These are phyloP conservation scores for Trichonephila clavata DNA, from an alignment of 1,140 invertebrate genomes.

Conservation along the genomic window DNA sequence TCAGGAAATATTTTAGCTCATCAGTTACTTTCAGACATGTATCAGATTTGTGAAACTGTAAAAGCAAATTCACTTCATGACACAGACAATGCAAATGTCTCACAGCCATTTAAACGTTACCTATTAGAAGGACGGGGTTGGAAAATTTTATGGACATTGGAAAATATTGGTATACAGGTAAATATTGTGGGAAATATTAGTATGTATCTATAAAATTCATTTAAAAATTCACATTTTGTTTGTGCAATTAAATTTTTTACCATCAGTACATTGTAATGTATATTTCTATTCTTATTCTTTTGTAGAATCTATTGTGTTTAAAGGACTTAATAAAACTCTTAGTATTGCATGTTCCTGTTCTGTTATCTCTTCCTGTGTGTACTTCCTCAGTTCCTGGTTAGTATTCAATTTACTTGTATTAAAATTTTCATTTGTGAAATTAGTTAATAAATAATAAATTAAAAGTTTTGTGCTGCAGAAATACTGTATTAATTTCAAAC, in stretches of 20 bases:
- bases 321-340: conserved; percentile 62
- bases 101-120: conserved; percentile 55
- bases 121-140: conserved; percentile 70
- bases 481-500: not conserved
- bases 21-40: conserved; percentile 67
- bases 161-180: conserved; percentile 67
- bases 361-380: conserved; percentile 41
- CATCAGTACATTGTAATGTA: too few species aligned
- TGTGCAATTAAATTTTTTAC: not conserved
- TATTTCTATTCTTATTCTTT: not conserved
- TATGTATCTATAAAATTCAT: not conserved
- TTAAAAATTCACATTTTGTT: not conserved
- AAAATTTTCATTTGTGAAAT: not conserved
- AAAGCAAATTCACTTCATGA: conserved; percentile 11
- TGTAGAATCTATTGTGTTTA: conserved; percentile 50
- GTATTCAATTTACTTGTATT: not conserved
- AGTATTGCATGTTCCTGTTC: conserved; percentile 60
- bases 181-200: not conserved
- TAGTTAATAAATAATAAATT: not conserved
- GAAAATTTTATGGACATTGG: conserved; percentile 70
- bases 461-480: not conserved
- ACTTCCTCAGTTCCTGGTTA: conserved; percentile 35
- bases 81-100: not conserved
- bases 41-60: conserved; percentile 56
- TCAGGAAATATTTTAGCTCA: conserved; percentile 68